Base-by-base conservation (phyloP, 1,140 invertebrate genomes). In the Cyphomyrmex costatus region DNA sequence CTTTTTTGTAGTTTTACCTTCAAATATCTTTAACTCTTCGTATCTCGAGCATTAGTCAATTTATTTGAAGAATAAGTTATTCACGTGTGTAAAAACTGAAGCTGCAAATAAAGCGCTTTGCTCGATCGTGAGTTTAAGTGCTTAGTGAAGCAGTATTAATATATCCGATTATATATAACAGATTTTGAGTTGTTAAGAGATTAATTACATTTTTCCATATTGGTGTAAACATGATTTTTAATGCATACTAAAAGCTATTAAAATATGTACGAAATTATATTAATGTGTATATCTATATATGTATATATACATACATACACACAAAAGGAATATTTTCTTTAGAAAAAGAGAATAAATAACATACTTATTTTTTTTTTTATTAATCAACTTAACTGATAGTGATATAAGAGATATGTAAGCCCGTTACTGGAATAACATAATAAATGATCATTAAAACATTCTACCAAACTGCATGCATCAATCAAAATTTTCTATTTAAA, bases 401-500 rank as follows among this genome's bases (percentile, higher is more conserved):
- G 53, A 60, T 36, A n/a, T 21, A 30, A 77, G 24, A 0, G 12
- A 27, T 65, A 14, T 33, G 14, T 30, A 46, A 65, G 5, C 0
- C 1, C 12, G 30, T 1, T 14, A 66, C 46, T 51, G 10, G 14
- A 51, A 66, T 79, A 42, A 65, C 46, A n/a, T 66, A 21, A 63
- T 30, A 77, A 77, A 77, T 63, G 46, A 77, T n/a, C 30, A 36
- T 27, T 16, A 24, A 77, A 77, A 7, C 58, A 58, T 76, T 19
- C 33, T 36, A 63, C 16, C 21, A 30, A 46, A 24, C 10, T 42
- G 36, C 36, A 3, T 42, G 10, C 7, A 30, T 63, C 19, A 24
- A 30, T 78, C 12, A n/a, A 79, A 7, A 79, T 79, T 79, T 66
- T 79, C 46, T 14, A 66, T 66, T 79, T 79, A 79, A 78, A 78